Evolutionary conservation across 1,140 invertebrate species (phyloP), one percentile per base, ranked within the genome.

Genomic region (Leucophenga varia): DNA sequence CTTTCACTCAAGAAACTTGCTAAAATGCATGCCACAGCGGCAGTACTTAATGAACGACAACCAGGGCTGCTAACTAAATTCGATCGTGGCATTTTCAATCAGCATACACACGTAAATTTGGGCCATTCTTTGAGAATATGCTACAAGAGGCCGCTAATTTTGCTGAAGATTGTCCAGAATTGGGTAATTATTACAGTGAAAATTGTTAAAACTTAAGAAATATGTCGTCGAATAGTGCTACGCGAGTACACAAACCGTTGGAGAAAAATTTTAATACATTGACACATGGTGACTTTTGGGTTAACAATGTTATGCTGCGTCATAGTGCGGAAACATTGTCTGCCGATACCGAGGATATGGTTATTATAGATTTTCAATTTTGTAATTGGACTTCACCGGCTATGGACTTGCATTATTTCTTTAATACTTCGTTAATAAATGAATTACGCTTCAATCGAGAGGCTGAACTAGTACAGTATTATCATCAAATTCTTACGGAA

Each of bases 201-300:
- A 72, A 42, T 31, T 75, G 14, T 30, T 32, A 7, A 48, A 50
- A 0, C 16, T 75, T 7, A 45, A 53, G 16, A 21, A 52, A 1
- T 37, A 47, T n/a, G n/a, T 71, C 3, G 56, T 74, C 51, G 72
- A 71, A 18, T 60, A 72, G n/a, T 40, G 54, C 45, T 1, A 43
- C 55, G 7, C 28, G 42, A 2, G 54, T 61, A 3, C 64, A 67
- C 35, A 64, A 71, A 37, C 50, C 59, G 0, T 43, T 79, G 10
- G 43, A 70, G 2, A 72, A 78, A 4, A 73, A 80, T 14, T 83
- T 84, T 46, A 78, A 80, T 42, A 82, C 84, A 2, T 61, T 86
- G 14, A 80, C 78, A 48, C 85, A 86, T 40, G 85, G 85, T 13
- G 85, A 86, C 59, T 76, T 76, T 3, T 86, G 84, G 84, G 67